These are phyloP conservation scores for Elephas maximus DNA, from an alignment of 2,113 vertebrate genomes.

Conservation along the genomic window DNA sequence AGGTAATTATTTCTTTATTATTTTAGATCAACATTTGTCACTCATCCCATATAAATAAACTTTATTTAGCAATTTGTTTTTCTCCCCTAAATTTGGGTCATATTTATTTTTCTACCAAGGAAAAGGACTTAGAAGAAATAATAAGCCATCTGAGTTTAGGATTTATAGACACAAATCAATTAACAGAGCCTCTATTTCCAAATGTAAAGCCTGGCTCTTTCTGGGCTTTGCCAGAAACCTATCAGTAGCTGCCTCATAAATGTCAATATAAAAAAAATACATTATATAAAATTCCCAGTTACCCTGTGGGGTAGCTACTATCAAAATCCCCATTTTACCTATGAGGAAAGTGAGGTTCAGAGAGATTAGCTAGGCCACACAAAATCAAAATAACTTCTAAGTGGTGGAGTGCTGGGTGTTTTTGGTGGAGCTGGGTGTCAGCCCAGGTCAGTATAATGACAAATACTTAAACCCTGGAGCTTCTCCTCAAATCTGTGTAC, in stretches of 20 bases:
- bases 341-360: background rate
- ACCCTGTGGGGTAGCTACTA: background rate
- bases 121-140: constrained; percentile 24
- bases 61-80: constrained; percentile 47
- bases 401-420: background rate
- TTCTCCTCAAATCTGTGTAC: background rate
- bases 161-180: background rate
- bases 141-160: background rate
- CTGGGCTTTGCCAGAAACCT: background rate
- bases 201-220: background rate
- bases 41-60: background rate
- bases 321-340: background rate
- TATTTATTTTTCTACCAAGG: background rate
- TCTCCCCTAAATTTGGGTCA: background rate
- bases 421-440: background rate
- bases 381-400: background rate
- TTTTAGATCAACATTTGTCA: constrained; percentile 14
- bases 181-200: background rate
- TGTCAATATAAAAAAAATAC: background rate
- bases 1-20: constrained; percentile 43
- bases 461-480: background rate
- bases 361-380: background rate
- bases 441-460: background rate
- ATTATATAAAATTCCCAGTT: background rate
- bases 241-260: background rate